Evolutionary conservation across 2,113 vertebrate species (phyloP).

Genomic region (Melanocharis versteri): DNA sequence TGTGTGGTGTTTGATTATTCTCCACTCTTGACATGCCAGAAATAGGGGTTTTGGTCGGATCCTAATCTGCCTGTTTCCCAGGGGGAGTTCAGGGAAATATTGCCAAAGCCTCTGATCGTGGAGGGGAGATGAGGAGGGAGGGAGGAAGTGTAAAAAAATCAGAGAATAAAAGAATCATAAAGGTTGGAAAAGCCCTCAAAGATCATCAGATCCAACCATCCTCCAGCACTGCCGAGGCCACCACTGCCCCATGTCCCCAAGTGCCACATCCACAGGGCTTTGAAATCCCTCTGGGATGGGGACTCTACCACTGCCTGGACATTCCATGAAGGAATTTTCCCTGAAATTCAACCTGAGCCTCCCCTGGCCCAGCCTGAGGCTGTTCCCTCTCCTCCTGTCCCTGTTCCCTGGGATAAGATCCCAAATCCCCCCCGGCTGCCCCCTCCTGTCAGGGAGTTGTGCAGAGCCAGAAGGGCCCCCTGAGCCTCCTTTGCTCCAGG

Average conservation of each 20-base stretch:
- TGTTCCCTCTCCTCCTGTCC: background rate
- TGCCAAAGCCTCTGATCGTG: background rate
- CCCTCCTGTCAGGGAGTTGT: background rate
- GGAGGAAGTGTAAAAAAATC: background rate
- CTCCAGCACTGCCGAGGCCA: background rate
- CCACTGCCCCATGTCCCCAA: fast-evolving
- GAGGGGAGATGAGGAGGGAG: background rate
- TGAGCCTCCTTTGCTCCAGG: background rate
- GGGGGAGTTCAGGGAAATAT: background rate
- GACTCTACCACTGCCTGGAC: no score
- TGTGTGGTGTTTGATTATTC: background rate
- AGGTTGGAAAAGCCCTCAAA: background rate
- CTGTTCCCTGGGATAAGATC: background rate
- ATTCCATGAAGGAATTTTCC: background rate
- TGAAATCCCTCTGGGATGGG: background rate
- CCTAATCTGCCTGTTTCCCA: fast-evolving
- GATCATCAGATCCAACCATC: background rate
- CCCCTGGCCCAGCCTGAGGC: background rate
- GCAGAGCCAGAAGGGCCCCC: no score
- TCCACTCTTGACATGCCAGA: background rate
- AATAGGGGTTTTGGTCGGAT: background rate
- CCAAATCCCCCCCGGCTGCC: background rate
- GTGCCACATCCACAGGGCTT: background rate
- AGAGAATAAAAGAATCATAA: background rate
- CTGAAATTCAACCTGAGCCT: fast-evolving